Evolutionary conservation across 2,113 vertebrate species (phyloP).

Genomic region (Ageneiosus marmoratus): DNA sequence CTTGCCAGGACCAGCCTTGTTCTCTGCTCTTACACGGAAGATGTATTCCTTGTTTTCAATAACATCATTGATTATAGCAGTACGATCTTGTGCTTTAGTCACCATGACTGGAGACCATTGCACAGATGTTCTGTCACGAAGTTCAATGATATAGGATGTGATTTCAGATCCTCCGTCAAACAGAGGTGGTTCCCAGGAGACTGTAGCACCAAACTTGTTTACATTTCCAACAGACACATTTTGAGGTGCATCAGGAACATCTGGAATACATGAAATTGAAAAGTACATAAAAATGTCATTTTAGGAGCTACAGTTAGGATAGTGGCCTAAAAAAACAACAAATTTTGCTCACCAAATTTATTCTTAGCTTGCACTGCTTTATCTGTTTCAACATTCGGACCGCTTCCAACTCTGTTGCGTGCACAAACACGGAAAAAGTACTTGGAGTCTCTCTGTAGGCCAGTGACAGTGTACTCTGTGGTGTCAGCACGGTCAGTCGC

Average conservation of each 20-base stretch:
- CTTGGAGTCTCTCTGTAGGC: constrained; percentile 88
- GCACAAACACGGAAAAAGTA: constrained; percentile 97
- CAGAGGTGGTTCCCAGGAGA: constrained; percentile 90
- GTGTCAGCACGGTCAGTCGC: constrained; percentile 86
- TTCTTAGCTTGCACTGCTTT: constrained; percentile 92
- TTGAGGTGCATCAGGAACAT: constrained; percentile 91
- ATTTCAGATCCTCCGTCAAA: constrained; percentile 91
- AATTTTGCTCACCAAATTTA: constrained; percentile 85
- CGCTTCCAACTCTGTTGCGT: constrained; percentile 91
- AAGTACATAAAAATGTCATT: not conserved
- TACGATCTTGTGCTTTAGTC: constrained; percentile 83
- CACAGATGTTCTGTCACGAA: constrained; percentile 90
- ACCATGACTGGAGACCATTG: constrained; percentile 88
- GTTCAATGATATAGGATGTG: constrained; percentile 89
- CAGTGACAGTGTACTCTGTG: constrained; percentile 91
- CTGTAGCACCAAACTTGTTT: constrained; percentile 87
- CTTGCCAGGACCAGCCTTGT: constrained; percentile 91
- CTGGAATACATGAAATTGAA: constrained; percentile 66
- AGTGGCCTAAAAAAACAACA: not conserved
- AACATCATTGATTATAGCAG: constrained; percentile 87
- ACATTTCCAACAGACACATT: constrained; percentile 88
- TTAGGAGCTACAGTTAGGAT: not conserved
- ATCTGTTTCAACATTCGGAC: constrained; percentile 89
- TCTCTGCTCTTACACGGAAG: constrained; percentile 94
- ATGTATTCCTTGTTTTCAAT: constrained; percentile 99